Evolutionary conservation across 2,797 vertebrate genomes (phyloP).

Genomic region (Hipposideros larvatus): DNA sequence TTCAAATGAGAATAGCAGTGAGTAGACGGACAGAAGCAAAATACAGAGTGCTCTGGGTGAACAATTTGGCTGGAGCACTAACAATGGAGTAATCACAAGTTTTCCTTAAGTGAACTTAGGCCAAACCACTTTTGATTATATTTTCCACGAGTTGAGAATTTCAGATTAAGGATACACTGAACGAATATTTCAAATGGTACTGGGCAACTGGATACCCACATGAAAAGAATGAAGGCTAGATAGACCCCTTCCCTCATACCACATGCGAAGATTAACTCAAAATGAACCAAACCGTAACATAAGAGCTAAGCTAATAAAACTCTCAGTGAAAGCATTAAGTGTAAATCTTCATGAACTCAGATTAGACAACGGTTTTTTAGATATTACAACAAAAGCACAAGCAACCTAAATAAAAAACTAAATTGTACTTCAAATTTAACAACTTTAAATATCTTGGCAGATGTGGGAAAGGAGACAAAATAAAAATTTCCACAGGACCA

Average conservation of each 20-base stretch:
- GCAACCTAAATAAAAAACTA: background rate
- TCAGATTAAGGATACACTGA: background rate
- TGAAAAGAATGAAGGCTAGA: background rate
- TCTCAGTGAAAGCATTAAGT: background rate
- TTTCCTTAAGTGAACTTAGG: background rate
- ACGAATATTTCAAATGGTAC: background rate
- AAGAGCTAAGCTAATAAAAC: background rate
- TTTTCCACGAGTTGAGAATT: background rate
- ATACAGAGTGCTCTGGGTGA: no score
- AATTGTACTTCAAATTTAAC: background rate
- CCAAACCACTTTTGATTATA: background rate
- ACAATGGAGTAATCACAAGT: background rate
- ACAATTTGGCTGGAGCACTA: background rate
- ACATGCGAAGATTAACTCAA: background rate
- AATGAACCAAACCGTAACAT: background rate
- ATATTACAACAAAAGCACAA: background rate
- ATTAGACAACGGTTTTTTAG: background rate
- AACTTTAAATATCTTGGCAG: background rate
- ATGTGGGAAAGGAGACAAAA: background rate
- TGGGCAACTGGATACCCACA: background rate
- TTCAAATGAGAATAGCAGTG: background rate
- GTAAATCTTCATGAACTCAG: background rate
- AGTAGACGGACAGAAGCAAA: background rate
- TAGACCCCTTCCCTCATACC: background rate
- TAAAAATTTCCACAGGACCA: background rate